These are phyloP conservation scores for Ennomos erosarius DNA, from an alignment of 2,888 invertebrate genomes.

Conservation along the genomic window DNA sequence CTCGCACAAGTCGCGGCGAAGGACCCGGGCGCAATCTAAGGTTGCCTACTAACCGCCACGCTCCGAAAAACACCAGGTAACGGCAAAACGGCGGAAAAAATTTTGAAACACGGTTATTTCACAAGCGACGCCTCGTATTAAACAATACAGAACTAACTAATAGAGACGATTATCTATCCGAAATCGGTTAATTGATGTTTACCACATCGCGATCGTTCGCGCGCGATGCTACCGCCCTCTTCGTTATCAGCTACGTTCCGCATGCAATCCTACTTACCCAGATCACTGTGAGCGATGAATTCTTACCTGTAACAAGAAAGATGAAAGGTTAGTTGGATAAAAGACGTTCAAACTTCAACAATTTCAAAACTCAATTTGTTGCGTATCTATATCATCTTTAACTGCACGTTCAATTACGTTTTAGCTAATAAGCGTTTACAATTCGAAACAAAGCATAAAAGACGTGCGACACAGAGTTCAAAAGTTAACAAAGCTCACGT, in stretches of 20 bases:
- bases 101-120: conserved; percentile 77
- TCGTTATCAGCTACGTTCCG: conserved; percentile 45
- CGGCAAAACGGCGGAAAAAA: conserved; percentile 78
- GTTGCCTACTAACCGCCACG: conserved; percentile 84
- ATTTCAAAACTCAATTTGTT: too few species aligned
- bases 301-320: conserved; percentile 75
- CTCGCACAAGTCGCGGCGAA: conserved; percentile 73
- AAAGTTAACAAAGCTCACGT: conserved; percentile 64
- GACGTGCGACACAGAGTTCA: conserved; percentile 49
- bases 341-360: conserved; percentile 8
- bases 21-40: conserved; percentile 82
- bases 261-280: conserved; percentile 56
- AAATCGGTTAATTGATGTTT: conserved; percentile 82
- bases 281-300: conserved; percentile 42
- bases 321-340: conserved; percentile 45
- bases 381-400: too few species aligned
- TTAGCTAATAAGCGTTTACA: conserved; percentile 10
- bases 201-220: conserved; percentile 62
- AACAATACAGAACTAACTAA: conserved; percentile 83
- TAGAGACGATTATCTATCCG: conserved; percentile 77
- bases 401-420: background rate
- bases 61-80: conserved; percentile 84
- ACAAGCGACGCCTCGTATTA: conserved; percentile 78
- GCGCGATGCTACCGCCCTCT: conserved; percentile 47
- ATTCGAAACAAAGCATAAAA: conserved; percentile 9